These are phyloP conservation scores for Oscarella lobularis DNA, from an alignment of 37 sponge, comb jelly and placozoan species.

Conservation along the genomic window DNA sequence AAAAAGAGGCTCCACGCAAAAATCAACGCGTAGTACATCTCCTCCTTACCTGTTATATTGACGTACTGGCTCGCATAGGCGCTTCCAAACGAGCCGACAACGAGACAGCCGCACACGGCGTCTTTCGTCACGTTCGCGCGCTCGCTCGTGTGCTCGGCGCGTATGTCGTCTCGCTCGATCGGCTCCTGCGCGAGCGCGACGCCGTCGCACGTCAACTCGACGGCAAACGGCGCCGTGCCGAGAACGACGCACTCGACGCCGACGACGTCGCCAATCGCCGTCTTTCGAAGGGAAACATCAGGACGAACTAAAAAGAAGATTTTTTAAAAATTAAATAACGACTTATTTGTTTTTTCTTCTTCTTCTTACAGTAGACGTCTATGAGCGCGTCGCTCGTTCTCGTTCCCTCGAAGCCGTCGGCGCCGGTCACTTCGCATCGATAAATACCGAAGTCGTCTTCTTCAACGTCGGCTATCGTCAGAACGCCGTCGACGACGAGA, in stretches of 20 bases:
- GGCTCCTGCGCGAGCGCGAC: not conserved
- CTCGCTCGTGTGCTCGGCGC: not conserved
- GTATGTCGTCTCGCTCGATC: not conserved
- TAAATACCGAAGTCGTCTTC: not conserved
- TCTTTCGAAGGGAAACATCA: not conserved
- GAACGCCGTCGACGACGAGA: not conserved
- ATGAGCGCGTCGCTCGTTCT: not conserved
- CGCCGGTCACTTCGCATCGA: not conserved
- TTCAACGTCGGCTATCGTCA: not conserved
- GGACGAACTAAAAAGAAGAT: too few species aligned
- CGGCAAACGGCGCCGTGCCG: not conserved
- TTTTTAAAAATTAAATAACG: not conserved
- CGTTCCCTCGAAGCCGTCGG: not conserved
- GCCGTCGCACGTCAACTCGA: not conserved
- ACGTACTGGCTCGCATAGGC: not conserved
- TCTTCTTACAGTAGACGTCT: not conserved
- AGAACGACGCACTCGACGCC: too few species aligned
- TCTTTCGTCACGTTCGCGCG: not conserved
- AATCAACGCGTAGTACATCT: too few species aligned
- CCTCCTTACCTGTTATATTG: not conserved
- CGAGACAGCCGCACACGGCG: not conserved
- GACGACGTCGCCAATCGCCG: not conserved
- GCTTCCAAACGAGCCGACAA: not conserved
- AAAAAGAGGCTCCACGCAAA: too few species aligned
- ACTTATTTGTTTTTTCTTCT: not conserved